A percentile compares a stretch with the other conserved stretches of the same genome.
phyloP scores from a whole-genome alignment of 2,888 invertebrate species.

The Ectobius pallidus region DNA sequence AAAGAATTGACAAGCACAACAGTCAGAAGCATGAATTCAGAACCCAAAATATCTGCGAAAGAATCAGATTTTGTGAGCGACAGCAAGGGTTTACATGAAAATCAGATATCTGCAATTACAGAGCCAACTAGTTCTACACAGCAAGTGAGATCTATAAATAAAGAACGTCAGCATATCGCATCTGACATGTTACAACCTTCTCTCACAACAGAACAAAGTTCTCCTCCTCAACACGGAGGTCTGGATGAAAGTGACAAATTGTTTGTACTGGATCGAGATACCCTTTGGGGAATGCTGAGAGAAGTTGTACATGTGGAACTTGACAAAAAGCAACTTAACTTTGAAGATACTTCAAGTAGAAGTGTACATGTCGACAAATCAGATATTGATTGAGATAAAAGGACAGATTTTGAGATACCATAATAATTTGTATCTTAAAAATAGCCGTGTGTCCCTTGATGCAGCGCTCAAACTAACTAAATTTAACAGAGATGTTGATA shows the following conservation, averaged over 20 bases:
- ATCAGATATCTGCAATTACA: not conserved
- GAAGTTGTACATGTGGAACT: slow-evolving; percentile 57
- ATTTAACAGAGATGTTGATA: no score
- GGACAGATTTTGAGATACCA: not conserved
- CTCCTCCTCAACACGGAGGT: not conserved
- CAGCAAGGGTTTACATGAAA: no score
- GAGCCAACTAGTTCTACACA: not conserved
- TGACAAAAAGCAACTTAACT: slow-evolving; percentile 40
- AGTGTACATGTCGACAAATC: not conserved
- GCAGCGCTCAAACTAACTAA: slow-evolving; percentile 8
- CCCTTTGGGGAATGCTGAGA: slow-evolving; percentile 66
- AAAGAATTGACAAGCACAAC: no score
- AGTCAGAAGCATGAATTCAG: no score
- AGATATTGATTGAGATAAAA: not conserved
- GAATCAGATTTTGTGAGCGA: no score
- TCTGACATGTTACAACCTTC: not conserved
- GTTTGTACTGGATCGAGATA: slow-evolving; percentile 64
- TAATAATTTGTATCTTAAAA: not conserved
- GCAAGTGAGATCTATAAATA: slow-evolving; percentile 4
- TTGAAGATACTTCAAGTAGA: not conserved
- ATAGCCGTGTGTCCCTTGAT: slow-evolving; percentile 13
- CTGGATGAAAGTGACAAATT: slow-evolving; percentile 50
- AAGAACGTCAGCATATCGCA: slow-evolving; percentile 11
- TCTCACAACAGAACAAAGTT: not conserved
- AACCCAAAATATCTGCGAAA: no score